A percentile compares a stretch with the other conserved stretches of the same genome.
Conservation (phyloP, 2,113 vertebrate species). For the Pandion haliaetus region DNA sequence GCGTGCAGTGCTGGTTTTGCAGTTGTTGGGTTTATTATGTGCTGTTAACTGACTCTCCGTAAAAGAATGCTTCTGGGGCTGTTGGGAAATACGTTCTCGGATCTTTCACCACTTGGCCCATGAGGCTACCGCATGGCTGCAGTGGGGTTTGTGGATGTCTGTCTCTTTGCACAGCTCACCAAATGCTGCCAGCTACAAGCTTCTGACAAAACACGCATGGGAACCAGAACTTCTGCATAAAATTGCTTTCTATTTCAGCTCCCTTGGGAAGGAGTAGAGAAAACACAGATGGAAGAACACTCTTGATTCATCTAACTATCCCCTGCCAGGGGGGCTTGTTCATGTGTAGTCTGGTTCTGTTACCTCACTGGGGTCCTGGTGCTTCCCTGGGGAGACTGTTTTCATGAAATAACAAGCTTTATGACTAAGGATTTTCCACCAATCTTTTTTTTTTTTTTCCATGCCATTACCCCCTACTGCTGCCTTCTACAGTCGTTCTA, state of each 20-base stretch:
- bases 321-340: not conserved
- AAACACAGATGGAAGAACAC: not conserved
- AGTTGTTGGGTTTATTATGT: not conserved
- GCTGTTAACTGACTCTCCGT: not conserved
- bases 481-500: not conserved
- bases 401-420: not conserved
- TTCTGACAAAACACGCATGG: not conserved
- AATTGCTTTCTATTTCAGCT: not conserved
- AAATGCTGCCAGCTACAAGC: not conserved
- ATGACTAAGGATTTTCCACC: not conserved
- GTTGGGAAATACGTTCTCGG: not conserved
- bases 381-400: not conserved
- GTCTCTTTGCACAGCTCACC: not conserved
- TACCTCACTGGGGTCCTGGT: not conserved
- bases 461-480: not conserved
- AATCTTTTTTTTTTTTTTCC: not conserved
- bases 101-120: not conserved
- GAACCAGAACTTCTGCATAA: not conserved
- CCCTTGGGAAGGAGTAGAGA: not conserved
- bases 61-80: not conserved
- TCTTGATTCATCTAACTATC: not conserved
- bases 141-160: too few species aligned
- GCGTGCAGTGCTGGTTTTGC: not conserved
- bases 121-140: not conserved
- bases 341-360: not conserved